Base-by-base conservation (phyloP, 2,797 vertebrate genomes). In the Gymnothorax javanicus region DNA sequence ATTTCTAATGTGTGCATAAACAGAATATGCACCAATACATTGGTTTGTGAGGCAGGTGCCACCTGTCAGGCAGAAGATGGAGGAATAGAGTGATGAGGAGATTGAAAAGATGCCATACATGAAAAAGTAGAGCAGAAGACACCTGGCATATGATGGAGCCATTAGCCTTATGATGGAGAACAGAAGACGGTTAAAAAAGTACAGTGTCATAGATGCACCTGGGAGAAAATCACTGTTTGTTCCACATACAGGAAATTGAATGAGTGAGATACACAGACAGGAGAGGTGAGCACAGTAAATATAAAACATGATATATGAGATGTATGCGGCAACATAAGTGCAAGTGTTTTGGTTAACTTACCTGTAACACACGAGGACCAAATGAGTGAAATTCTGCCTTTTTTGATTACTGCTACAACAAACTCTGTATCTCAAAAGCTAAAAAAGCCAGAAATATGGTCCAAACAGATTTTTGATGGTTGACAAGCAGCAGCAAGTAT, bases 91-190 rank as follows among this genome's bases (percentile, higher is more conserved):
- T 85, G 86, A 82, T 77, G 73, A 56, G 75, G 82, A 90, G 86
- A 91, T 71, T 23, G 87, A 90, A 52, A 54, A 86, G 91, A 83
- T 73, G 88, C 82, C 88, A 87, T 87, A 90, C 73, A 91, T 91
- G 58, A 92, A 92, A 91, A 87, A 85, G 23, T 86, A 90, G 90
- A 93, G 90, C 91, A 90, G 84, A 25, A 84, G 85, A 7, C 83
- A 90, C 91, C 89, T 89, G 84, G 92, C 90, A 90, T 77, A 73
- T 69, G 88, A 87, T 87, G 33, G 33, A 58, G 86, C 81, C 88
- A 90, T 86, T 84, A 59, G 87, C 86, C 91, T 92, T 91, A 89
- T 87, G 81, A 90, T 91, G 81, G 89, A 85, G 86, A 86, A 89
- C 67, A 91, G 84, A 86, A 43, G 89, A 82, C 59, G 87, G 88